phyloP scores from a whole-genome alignment of 2,113 vertebrate genomes.

The Xyliphius kryptos region DNA sequence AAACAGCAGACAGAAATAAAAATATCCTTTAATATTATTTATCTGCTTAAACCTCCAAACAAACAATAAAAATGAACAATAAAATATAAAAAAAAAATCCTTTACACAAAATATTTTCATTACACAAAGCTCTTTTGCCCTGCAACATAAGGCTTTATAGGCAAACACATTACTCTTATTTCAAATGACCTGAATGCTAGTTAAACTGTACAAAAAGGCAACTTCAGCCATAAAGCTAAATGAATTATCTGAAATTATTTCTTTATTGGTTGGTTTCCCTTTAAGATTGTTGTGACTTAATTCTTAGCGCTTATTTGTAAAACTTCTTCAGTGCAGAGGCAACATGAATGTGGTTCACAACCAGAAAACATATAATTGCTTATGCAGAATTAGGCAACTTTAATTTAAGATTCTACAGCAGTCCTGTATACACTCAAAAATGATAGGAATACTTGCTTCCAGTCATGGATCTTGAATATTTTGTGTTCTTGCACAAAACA shows the following conservation, averaged over 20 bases:
- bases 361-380: not conserved
- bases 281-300: too few species aligned
- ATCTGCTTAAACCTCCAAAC: not conserved
- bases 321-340: not conserved
- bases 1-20: too few species aligned
- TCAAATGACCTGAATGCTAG: conserved; percentile 3
- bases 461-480: not conserved
- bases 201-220: conserved; percentile 2
- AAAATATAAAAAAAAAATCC: conserved; percentile 4
- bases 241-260: too few species aligned
- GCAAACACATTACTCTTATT: not conserved
- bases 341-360: not conserved
- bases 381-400: not conserved
- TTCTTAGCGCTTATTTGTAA: not conserved
- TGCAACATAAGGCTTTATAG: not conserved
- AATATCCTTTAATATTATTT: not conserved
- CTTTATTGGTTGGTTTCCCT: too few species aligned
- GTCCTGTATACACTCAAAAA: not conserved
- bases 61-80: not conserved
- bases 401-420: not conserved
- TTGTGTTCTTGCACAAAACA: not conserved
- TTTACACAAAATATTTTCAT: not conserved
- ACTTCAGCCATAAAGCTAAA: too few species aligned
- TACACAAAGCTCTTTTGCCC: not conserved
- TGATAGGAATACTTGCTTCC: conserved; percentile 13